phyloP scores from a whole-genome alignment of 2,888 invertebrate species.

The Reticulitermes lucifugus region DNA sequence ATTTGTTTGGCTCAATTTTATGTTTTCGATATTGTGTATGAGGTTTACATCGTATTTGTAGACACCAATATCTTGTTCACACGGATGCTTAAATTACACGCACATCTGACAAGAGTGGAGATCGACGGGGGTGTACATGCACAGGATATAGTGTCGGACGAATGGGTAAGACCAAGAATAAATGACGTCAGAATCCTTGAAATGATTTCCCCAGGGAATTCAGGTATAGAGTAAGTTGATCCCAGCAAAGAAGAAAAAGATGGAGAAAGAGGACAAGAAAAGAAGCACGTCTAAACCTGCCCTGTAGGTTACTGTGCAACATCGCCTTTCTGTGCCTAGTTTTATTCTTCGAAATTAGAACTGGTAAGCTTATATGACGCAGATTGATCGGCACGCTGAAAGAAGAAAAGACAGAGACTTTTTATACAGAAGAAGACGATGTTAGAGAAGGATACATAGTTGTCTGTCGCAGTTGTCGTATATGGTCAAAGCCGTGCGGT shows the following conservation, averaged over 20 bases:
- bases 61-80: background rate
- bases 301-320: background rate
- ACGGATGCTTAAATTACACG: background rate
- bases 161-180: slow-evolving; percentile 24
- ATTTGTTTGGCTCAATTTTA: too few relatives aligned
- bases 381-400: too few relatives aligned
- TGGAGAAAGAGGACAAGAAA: background rate
- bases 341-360: too few relatives aligned
- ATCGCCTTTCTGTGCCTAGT: background rate
- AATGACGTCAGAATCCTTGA: slow-evolving; percentile 46
- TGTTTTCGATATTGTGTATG: background rate
- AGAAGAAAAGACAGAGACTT: too few relatives aligned
- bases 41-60: background rate
- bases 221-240: slow-evolving; percentile 16
- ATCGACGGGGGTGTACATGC: too few relatives aligned
- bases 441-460: too few relatives aligned
- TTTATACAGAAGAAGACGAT: too few relatives aligned
- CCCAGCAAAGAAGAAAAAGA: background rate
- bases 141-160: background rate
- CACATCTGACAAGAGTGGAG: background rate
- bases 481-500: too few relatives aligned
- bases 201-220: slow-evolving; percentile 45
- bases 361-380: too few relatives aligned
- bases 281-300: slow-evolving; percentile 3
- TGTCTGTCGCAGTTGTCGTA: too few relatives aligned